Evolutionary conservation across 2,888 invertebrate species (phyloP).

Genomic region (Mythimna lalbum): DNA sequence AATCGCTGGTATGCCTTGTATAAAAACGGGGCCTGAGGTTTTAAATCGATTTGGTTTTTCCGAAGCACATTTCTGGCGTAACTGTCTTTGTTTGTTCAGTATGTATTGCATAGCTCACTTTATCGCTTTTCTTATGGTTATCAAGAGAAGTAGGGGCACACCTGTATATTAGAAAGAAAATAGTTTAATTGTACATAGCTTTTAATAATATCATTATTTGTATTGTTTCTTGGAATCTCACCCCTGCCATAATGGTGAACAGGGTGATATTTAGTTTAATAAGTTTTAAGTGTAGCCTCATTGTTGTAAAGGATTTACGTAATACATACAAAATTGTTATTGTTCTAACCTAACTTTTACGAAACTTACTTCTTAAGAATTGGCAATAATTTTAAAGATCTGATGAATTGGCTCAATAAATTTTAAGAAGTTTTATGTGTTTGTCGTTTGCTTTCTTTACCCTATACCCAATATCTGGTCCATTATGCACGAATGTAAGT

Average conservation of each 20-base stretch:
- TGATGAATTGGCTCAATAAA: conserved; percentile 53
- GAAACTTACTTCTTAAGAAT: conserved; percentile 14
- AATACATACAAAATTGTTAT: background rate
- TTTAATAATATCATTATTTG: conserved; percentile 18
- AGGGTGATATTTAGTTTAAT: conserved; percentile 37
- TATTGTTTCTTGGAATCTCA: conserved; percentile 17
- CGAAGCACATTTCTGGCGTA: conserved; percentile 87
- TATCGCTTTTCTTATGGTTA: conserved; percentile 88
- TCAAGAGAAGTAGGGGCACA: conserved; percentile 88
- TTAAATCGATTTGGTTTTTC: conserved; percentile 91
- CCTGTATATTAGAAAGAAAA: conserved; percentile 86
- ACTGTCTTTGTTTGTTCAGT: conserved; percentile 83
- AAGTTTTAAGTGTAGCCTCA: conserved; percentile 13
- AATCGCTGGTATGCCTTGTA: conserved; percentile 91
- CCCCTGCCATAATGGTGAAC: conserved; percentile 35
- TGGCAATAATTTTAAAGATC: conserved; percentile 24
- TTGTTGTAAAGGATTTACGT: background rate
- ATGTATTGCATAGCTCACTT: conserved; percentile 87
- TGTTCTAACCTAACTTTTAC: conserved; percentile 16
- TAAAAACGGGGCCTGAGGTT: conserved; percentile 92
- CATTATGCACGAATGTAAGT: background rate
- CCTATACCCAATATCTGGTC: background rate
- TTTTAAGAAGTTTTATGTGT: conserved; percentile 16
- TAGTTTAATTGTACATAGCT: conserved; percentile 28
- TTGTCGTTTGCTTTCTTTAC: conserved; percentile 23